phyloP scores from a whole-genome alignment of 53 echinoderm and acorn worm species.

The Antedon mediterranea region DNA sequence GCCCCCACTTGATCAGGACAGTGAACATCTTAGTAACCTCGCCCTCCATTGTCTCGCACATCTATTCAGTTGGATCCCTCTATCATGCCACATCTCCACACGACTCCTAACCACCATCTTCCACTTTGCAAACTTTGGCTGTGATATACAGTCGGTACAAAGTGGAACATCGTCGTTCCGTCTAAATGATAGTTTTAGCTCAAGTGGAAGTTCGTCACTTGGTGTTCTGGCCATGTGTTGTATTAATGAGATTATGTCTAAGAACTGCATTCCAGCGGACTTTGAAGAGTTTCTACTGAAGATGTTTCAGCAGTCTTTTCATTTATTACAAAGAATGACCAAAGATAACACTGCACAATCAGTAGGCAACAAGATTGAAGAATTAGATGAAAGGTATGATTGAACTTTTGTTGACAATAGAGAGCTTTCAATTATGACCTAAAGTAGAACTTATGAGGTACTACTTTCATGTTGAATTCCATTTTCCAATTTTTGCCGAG shows the following conservation, averaged over 20 bases:
- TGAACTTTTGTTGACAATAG: too few relatives aligned
- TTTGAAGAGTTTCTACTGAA: constrained; percentile 88
- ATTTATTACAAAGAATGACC: constrained; percentile 84
- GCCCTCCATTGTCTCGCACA: constrained; percentile 81
- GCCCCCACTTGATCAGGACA: constrained; percentile 91
- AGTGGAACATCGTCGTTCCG: constrained; percentile 47
- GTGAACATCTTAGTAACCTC: constrained; percentile 81
- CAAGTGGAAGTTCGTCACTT: constrained; percentile 79
- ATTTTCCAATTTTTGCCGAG: too few relatives aligned
- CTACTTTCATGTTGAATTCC: too few relatives aligned
- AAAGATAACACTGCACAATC: constrained; percentile 92
- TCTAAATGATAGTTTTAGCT: constrained; percentile 73
- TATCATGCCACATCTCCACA: constrained; percentile 64
- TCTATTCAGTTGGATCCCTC: constrained; percentile 95
- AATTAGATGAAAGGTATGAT: constrained; percentile 87
- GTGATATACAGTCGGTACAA: constrained; percentile 81
- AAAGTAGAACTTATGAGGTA: too few relatives aligned
- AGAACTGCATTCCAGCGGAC: constrained; percentile 88
- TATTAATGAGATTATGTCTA: constrained; percentile 94
- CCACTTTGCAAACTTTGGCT: constrained; percentile 97
- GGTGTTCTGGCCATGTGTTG: constrained; percentile 97
- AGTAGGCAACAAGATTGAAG: constrained; percentile 73
- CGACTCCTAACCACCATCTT: constrained; percentile 83
- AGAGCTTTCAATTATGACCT: too few relatives aligned
- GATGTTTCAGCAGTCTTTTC: constrained; percentile 98